Base-by-base conservation (phyloP, 2,113 vertebrate genomes). In the Psettodes erumei region DNA sequence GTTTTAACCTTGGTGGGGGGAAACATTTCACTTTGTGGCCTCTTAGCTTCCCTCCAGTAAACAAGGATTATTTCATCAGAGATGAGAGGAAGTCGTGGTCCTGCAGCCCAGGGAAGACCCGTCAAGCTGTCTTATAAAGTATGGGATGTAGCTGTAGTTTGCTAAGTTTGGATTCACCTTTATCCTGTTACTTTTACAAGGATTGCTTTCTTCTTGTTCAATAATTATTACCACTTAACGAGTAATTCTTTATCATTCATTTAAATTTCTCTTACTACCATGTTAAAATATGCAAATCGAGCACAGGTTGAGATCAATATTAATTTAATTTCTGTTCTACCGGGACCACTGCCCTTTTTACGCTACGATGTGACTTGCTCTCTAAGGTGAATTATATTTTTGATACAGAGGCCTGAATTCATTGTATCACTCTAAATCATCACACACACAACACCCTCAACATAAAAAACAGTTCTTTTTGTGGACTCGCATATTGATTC, bases 61-160 rank as follows among this genome's bases (percentile, higher is more conserved):
- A 84, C 70, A 87, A 69, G 51, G 43, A 80, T 81, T 75, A 79
- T 79, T 73, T 72, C 48, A 58, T 75, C 73, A 75, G 42, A 84
- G 69, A 18, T 72, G 58, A 59, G 55, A 85, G n/a, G 42, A 38
- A 76, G 43, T 53, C 32, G 1, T 62, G 62, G 23, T 71, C 68
- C 37, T 62, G 51, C 42, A 59, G 35, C 47, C 21, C 23, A 8
- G 62, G 25, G 54, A 72, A 16, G 25, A 66, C 25, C 62, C 68
- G 37, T 47, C 23, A 38, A 27, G 54, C 56, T 66, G n/a, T 42
- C 10, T 37, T 30, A 64, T 32, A 18, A 2, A 55, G 38, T 63
- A 16, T 60, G 42, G 65, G 9, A 60, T 61, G 27, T 25, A 8
- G 8, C 37, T 76, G 43, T 3, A 54, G 33, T 55, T 25, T 1